Evolutionary conservation across 2,888 invertebrate genomes (phyloP).

Genomic region (Sinodicranocentrus sp.): DNA sequence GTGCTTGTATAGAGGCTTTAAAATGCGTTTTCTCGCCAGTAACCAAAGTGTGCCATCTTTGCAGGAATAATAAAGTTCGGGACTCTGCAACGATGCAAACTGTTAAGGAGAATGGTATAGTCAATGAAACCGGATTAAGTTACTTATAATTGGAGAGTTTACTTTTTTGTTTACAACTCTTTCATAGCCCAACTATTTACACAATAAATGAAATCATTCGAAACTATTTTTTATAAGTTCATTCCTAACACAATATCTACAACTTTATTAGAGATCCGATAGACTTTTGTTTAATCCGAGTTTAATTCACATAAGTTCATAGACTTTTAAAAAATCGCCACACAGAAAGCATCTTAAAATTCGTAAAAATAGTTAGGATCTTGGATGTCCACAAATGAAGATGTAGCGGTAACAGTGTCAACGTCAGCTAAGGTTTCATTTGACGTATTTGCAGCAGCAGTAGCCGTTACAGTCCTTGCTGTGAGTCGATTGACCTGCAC

Average conservation of each 20-base stretch:
- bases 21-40: slow-evolving; percentile 39
- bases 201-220: not conserved
- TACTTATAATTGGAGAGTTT: not conserved
- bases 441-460: not conserved
- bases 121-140: not conserved
- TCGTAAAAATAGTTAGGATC: too few relatives aligned
- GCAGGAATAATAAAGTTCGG: slow-evolving; percentile 37
- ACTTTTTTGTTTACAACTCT: not conserved
- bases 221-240: not conserved
- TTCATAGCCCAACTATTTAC: too few relatives aligned
- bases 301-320: not conserved
- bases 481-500: not conserved
- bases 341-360: not conserved
- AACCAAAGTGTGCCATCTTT: slow-evolving; percentile 44
- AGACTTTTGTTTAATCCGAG: not conserved
- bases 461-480: not conserved
- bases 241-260: not conserved
- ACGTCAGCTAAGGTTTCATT: not conserved
- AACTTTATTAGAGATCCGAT: not conserved
- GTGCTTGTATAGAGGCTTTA: slow-evolving; percentile 13
- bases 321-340: not conserved
- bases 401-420: too few relatives aligned
- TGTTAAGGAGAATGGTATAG: too few relatives aligned
- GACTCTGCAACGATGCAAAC: not conserved
- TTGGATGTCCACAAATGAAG: too few relatives aligned